Base-by-base conservation (phyloP, 1,140 invertebrate genomes). In the Mesaphorura yosii region DNA sequence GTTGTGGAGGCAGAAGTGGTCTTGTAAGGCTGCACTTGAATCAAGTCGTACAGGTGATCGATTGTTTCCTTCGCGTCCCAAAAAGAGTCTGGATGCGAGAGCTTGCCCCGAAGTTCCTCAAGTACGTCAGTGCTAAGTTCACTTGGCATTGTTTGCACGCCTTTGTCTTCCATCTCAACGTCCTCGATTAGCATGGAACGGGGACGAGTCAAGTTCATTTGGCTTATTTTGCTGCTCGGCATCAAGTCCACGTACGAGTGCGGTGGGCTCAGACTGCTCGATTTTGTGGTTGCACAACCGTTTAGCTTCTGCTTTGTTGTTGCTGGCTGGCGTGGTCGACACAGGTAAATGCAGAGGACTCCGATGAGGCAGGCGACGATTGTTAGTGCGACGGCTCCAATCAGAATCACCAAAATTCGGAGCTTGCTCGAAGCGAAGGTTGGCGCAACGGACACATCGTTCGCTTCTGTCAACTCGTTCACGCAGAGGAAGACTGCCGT, bases 21-120 rank as follows among this genome's bases (percentile, higher is more conserved):
- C n/a, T n/a, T n/a, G n/a, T n/a, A n/a, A n/a, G n/a, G n/a, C n/a
- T 82, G 79, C 1, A 83, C 77, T 63, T 84, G 83, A 41, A 84
- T 84, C 23, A 83, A 71, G 66, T 84, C 82, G 60, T 86, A 86
- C 2, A 86, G 67, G 55, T 83, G 79, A 63, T 85, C 82, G 46
- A 85, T 85, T 72, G 82, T 82, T 67, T 83, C 80, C 22, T 79
- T 72, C 1, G 83, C 82, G 62, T 84, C 79, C 38, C 78, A 76
- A 58, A 82, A 83, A 50, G 81, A 79, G 39, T 80, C 76, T 0
- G 83, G 83, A 64, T 82, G 79, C 53, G 83, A 79, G 2, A 85
- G 65, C 59, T 78, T 78, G 48, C 81, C 77, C 48, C 78, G 72
- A 2, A 86, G 69, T 48, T 77, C 76, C 59, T 77, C 77, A 40